Conservation (phyloP, 2,888 invertebrate genomes). For the Stenotaenia linearis region DNA sequence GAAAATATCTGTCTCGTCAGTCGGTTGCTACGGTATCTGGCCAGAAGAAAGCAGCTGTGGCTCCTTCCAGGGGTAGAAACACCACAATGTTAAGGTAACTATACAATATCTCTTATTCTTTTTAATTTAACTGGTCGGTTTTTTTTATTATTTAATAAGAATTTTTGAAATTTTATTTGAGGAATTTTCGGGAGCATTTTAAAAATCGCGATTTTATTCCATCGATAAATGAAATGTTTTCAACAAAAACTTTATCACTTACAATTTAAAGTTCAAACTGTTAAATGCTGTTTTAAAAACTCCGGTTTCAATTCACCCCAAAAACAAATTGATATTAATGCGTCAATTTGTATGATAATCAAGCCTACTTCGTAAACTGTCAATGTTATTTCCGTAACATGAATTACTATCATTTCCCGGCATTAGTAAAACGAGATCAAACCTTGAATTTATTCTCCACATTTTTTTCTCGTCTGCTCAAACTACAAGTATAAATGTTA, state of each 20-base stretch:
- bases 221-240: no score
- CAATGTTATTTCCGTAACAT: not conserved
- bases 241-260: no score
- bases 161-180: not conserved
- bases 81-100: not conserved
- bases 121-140: not conserved
- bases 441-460: not conserved
- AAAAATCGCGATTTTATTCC: no score
- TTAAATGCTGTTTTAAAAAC: no score
- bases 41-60: conserved; percentile 5
- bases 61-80: not conserved
- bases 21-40: not conserved
- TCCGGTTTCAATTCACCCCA: no score
- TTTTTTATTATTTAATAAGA: not conserved
- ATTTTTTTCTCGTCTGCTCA: not conserved
- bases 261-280: no score
- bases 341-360: not conserved
- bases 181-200: no score
- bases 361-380: not conserved
- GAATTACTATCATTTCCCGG: not conserved
- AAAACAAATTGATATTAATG: not conserved
- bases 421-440: not conserved
- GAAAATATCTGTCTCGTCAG: conserved; percentile 10
- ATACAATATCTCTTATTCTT: not conserved
- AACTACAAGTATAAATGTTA: not conserved